A percentile compares a stretch with the other conserved stretches of the same genome.
These are phyloP conservation scores for Electrona antarctica DNA, from an alignment of 2,113 vertebrate species.

Conservation along the genomic window DNA sequence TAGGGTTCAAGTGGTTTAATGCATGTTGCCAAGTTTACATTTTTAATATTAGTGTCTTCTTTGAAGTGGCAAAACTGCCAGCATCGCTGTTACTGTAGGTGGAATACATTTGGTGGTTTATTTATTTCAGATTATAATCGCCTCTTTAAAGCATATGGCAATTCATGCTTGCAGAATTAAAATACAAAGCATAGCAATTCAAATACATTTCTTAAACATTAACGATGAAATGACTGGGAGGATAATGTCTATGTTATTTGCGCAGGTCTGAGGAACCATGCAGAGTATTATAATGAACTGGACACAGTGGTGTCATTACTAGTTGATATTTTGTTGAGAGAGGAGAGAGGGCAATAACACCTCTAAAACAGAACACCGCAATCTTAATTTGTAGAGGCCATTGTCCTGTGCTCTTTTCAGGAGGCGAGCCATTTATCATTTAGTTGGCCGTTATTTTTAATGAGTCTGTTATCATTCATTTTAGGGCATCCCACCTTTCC, in stretches of 20 bases:
- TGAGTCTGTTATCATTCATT: constrained; percentile 88
- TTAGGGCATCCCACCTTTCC: constrained; percentile 85
- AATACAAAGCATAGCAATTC: constrained; percentile 6
- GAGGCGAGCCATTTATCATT: constrained; percentile 80
- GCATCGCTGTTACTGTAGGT: constrained; percentile 52
- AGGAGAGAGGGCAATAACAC: constrained; percentile 58
- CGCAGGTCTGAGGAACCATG: constrained; percentile 11
- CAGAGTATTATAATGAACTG: constrained; percentile 42
- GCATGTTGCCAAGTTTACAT: constrained; percentile 40
- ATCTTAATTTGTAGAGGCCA: constrained; percentile 79
- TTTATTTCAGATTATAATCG: constrained; percentile 46
- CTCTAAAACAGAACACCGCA: constrained; percentile 64
- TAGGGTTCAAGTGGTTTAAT: constrained; percentile 24
- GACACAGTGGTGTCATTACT: constrained; percentile 43
- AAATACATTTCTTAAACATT: neutral
- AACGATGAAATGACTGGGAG: neutral
- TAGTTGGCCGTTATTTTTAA: constrained; percentile 84
- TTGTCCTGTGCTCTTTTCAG: constrained; percentile 76
- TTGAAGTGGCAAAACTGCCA: constrained; percentile 44
- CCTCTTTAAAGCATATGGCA: constrained; percentile 24
- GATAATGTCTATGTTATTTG: neutral
- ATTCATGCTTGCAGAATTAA: constrained; percentile 11
- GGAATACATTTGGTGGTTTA: constrained; percentile 53
- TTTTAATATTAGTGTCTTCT: constrained; percentile 42
- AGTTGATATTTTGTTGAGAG: constrained; percentile 61